Conservation (phyloP, 2,888 invertebrate genomes). For the Cosmorhoe ocellata region DNA sequence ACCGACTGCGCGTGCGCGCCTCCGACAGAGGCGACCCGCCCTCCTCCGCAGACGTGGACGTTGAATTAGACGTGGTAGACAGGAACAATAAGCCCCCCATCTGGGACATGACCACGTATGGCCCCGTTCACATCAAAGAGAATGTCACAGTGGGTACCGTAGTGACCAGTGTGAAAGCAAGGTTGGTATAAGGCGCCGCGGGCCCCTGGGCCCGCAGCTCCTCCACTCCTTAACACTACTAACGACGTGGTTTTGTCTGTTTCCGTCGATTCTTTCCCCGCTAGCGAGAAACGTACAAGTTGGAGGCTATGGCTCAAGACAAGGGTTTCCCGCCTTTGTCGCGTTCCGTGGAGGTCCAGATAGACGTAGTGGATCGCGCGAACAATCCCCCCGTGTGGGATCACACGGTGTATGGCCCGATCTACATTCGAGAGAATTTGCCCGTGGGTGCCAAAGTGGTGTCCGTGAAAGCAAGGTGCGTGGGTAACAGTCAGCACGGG, state of each 20-base stretch:
- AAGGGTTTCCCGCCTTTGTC: constrained; percentile 97
- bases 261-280: constrained; percentile 84
- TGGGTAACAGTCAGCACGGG: constrained; percentile 82
- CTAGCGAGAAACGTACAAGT: constrained; percentile 98
- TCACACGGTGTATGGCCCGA: constrained; percentile 97
- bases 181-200: constrained; percentile 91
- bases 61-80: constrained; percentile 99
- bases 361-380: constrained; percentile 98
- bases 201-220: constrained; percentile 76
- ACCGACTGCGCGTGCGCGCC: constrained; percentile 97
- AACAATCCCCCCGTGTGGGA: constrained; percentile 99
- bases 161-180: constrained; percentile 99
- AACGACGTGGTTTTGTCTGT: constrained; percentile 86
- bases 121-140: constrained; percentile 99
- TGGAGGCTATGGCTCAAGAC: constrained; percentile 99
- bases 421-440: constrained; percentile 98
- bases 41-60: constrained; percentile 97
- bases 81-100: constrained; percentile 99
- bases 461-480: constrained; percentile 99
- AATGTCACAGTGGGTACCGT: constrained; percentile 99
- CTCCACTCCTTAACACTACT: constrained; percentile 83
- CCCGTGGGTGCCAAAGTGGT: constrained; percentile 98
- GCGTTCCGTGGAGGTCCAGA: constrained; percentile 98
- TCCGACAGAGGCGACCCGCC: constrained; percentile 96
- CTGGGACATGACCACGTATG: constrained; percentile 97